phyloP scores from a whole-genome alignment of 2,888 invertebrate genomes.

The Hirtodrosophila duncani region DNA sequence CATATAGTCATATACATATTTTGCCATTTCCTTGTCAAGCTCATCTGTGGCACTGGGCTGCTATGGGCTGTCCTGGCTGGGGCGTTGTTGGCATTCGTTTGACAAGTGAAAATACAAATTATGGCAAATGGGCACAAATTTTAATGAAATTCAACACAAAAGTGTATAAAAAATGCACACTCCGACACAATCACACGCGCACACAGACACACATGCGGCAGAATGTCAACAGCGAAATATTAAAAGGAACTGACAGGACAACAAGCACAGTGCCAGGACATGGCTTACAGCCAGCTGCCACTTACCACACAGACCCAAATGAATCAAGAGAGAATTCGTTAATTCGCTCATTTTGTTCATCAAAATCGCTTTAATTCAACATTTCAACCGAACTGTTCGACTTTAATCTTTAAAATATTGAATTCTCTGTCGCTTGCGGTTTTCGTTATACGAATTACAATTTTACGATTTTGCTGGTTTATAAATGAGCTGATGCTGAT shows the following conservation, averaged over 20 bases:
- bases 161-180: constrained; percentile 34
- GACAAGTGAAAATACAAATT: constrained; percentile 58
- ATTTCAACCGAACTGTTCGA: constrained; percentile 7
- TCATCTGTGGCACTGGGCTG: constrained; percentile 57
- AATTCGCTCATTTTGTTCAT: too few relatives aligned
- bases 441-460: too few relatives aligned
- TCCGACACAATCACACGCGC: constrained; percentile 19
- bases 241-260: constrained; percentile 49
- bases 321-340: too few relatives aligned
- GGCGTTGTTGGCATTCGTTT: constrained; percentile 48
- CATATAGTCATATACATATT: constrained; percentile 5
- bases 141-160: constrained; percentile 67
- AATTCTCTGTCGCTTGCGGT: background rate
- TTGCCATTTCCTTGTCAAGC: constrained; percentile 63
- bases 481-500: constrained; percentile 17
- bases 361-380: background rate
- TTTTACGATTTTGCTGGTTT: constrained; percentile 23
- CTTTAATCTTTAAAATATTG: constrained; percentile 20
- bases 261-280: constrained; percentile 26
- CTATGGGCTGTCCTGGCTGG: background rate
- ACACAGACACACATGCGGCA: constrained; percentile 12
- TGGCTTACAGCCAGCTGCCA: background rate
- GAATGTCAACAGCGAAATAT: constrained; percentile 62
- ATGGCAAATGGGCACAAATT: constrained; percentile 72
- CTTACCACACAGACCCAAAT: too few relatives aligned